These are phyloP conservation scores for Papilio aristodemus DNA, from an alignment of 1,140 invertebrate genomes.

Conservation along the genomic window DNA sequence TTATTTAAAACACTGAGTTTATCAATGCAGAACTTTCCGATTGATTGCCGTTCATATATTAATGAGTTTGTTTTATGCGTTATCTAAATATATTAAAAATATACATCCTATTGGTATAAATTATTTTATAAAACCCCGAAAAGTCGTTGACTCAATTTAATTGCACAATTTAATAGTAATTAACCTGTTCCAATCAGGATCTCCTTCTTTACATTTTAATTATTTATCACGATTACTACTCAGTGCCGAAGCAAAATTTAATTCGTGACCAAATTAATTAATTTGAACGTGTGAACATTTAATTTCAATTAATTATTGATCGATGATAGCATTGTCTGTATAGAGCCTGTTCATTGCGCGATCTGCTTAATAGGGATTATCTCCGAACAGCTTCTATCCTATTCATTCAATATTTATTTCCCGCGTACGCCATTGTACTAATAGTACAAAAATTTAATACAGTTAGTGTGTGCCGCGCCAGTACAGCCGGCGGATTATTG, in stretches of 20 bases:
- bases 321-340: conserved; percentile 46
- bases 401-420: conserved; percentile 77
- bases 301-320: conserved; percentile 29
- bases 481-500: conserved; percentile 67
- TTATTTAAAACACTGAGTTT: neutral
- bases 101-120: too few relatives aligned
- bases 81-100: too few relatives aligned
- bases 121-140: too few relatives aligned
- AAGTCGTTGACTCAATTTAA: too few relatives aligned
- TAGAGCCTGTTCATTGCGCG: conserved; percentile 50
- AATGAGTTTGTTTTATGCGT: too few relatives aligned
- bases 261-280: neutral
- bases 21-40: neutral
- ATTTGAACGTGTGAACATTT: conserved; percentile 31
- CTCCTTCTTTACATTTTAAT: neutral
- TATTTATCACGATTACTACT: neutral
- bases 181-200: neutral
- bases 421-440: conserved; percentile 68
- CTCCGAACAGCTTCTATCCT: conserved; percentile 47
- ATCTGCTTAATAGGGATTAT: conserved; percentile 69
- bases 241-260: neutral
- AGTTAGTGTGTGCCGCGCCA: conserved; percentile 66
- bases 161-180: too few relatives aligned
- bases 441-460: conserved; percentile 76
- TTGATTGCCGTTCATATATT: neutral